Evolutionary conservation across 37 sponge, comb jelly and placozoan species (phyloP), one percentile per base, ranked within the genome.

Genomic region (Crambe crambe): DNA sequence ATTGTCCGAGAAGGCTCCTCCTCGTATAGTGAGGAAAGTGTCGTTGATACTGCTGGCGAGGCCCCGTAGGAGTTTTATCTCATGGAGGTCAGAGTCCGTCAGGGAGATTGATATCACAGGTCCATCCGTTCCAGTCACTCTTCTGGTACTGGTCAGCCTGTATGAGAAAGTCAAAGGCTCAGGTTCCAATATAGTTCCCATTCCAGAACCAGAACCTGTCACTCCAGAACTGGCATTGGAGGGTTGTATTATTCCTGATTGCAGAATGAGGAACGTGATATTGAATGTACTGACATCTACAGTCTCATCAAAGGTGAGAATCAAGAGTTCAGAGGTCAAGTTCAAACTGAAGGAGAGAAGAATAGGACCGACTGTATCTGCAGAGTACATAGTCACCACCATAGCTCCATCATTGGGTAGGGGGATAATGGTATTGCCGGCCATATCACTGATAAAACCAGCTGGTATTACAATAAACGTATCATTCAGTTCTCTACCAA

Each of bases 301-400:
- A 27, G 94, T 96, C 69, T 96, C 97, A 86, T 96, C 93, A 68
- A 96, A 96, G 21, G 91, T 90, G n/a, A 96, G 82, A 18, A 76
- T 70, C 23, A 96, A 77, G 0, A 80, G 36, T 59, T 93, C 97
- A 1, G 86, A 84, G 3, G 91, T 96, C 69, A 96, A 59, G 38
- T 96, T 90, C 26, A 96, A 80, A 30, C 89, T 73, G 59, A 87
- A 96, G 25, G 72, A 56, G 17, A 68, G 60, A 20, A 96, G 70
- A 17, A 72, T 27, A 0, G 97, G 90, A 23, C 87, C 80, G 8
- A 68, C 76, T 8, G 38, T 56, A 72, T 96, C 97, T 12, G 90
- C 70, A 8, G 44, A 72, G 58, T 83, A 93, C 8, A 2, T 29
- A 39, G 43, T 44, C 17, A 88, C 93, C 47, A 30, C 29, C 54